Evolutionary conservation across 2,888 invertebrate genomes (phyloP), one percentile per base, ranked within the genome.

Genomic region (Dorcus parallelipipedus): DNA sequence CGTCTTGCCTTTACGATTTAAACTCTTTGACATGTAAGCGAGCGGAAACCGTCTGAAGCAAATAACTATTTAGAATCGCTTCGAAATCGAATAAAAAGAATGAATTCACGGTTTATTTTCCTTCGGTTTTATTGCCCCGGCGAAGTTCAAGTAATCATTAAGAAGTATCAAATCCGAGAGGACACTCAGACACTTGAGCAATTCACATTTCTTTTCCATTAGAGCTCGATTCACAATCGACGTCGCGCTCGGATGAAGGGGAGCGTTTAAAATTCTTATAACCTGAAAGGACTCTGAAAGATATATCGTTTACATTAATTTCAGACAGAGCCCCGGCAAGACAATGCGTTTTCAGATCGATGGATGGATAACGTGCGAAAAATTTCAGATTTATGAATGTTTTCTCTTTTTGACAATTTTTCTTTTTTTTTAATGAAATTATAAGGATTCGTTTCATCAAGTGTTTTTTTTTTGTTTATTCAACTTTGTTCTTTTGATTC

Each of bases 131-230:
- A 45, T 45, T 45, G 45, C 6, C 23, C 23, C 45, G 23, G 45
- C 23, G 20, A 42, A 45, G 61, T 61, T 59, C 61, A 56, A 61
- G 52, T 59, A 54, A 56, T 59, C 58, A 59, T 61, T 59, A 56
- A 33, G 26, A 33, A 59, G 59, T 61, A 59, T 59, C 59, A 56
- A 58, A 45, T 45, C 45, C 45, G 45, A 45, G 23, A 23, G 23
- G 17, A 38, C 20, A 39, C 23, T 52, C 45, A n/a, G 39, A 52
- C 42, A 42, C 60, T 60, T 52, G 60, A 60, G 59, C 64, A 58
- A 59, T 62, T 63, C 66, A 59, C 62, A 63, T 62, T 66, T 71
- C 69, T 73, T 72, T 73, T 71, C 72, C 71, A 72, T 73, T 72
- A 71, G 67, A 54, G 58, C 48, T 45, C 43, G 14, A 56, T 56